Base-by-base conservation (phyloP, 2,113 vertebrate genomes). In the Fregata magnificens region DNA sequence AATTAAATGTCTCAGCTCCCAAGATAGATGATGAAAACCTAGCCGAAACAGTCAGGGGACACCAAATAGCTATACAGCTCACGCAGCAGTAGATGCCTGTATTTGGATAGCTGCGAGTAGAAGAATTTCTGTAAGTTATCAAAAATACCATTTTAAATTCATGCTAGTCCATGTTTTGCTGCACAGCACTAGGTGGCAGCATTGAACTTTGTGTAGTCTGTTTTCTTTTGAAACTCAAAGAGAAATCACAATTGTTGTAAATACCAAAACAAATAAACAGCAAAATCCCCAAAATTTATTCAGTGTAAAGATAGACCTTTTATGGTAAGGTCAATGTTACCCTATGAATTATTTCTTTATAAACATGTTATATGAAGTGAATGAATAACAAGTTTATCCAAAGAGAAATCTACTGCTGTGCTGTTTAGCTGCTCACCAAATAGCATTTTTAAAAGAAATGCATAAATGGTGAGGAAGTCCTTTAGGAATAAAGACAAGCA, bases 181-280 rank as follows among this genome's bases (percentile, higher is more conserved):
- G 7, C 9, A 13, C 16, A 95, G 76, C 98, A 93, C 96, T 97
- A 98, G 98, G 78, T 98, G 98, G 98, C 98, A 98, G 97, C 95
- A 93, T 96, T 96, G 96, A 97, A 95, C 90, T 96, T 97, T 52
- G 36, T 13, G 84, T 20, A 78, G 24, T 65, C 58, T 53, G 8
- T 40, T 88, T 52, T 50, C 58, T 55, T 53, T 31, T 11, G 34
- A 25, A 25, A n/a, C 9, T 65, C 38, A 28, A 25, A 63, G 56
- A 52, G 49, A 91, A 63, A 49, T 44, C 31, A 61, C 13, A 59
- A 15, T 65, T 79, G 49, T 3, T 69, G 26, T n/a, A 55, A 85
- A 55, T 26, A 16, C 3, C 18, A 50, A 59, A 93, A 5, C n/a
- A 93, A 84, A 69, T 19, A 58, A 74, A 70, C 16, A 84, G 26